Base-by-base conservation (phyloP, 2,113 vertebrate species). In the Ophiodon elongatus region DNA sequence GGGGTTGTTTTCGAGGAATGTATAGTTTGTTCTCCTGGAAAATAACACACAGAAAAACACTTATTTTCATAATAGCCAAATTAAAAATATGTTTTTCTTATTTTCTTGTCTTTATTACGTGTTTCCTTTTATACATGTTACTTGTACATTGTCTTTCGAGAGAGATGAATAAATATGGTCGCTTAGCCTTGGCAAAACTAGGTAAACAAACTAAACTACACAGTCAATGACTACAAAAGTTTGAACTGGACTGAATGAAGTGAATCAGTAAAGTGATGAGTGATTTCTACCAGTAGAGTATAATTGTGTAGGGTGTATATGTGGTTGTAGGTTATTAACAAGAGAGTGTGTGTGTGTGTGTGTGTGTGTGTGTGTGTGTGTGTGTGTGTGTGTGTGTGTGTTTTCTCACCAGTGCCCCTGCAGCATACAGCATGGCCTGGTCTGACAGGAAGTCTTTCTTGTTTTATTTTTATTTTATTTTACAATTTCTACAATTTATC, bases 401-500 rank as follows among this genome's bases (percentile, higher is more conserved):
- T 57, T 59, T 33, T 64, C 97, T 93, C 94, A 99, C 98, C 98
- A 99, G 94, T 13, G 98, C 96, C 63, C 98, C 98, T 70, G 98
- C 98, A 87, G 98, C 98, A 89, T 99, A 99, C 79, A 99, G 94
- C 98, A 99, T 98, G 89, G 98, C 98, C 95, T 99, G 98, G 94
- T 99, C 98, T 67, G 97, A 99, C 82, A 99, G 95, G 90, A 99
- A 99, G 93, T 99, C 98, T 78, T 99, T 99, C 93, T 99, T 99
- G 81, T 47, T 47, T 4, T 47, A n/a, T 19, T 47, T 47, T 19
- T 6, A 45, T 14, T 47, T 47, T 47, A 47, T 45, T 23, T n/a
- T 11, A 27, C 54, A 56, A 56, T 13, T 7, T 50, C 45, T 50
- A 50, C 45, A 45, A 45, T 4, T 45, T 45, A 11, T 14, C 43